phyloP scores from a whole-genome alignment of 2,797 vertebrate genomes.

The Silurus lanzhouensis region DNA sequence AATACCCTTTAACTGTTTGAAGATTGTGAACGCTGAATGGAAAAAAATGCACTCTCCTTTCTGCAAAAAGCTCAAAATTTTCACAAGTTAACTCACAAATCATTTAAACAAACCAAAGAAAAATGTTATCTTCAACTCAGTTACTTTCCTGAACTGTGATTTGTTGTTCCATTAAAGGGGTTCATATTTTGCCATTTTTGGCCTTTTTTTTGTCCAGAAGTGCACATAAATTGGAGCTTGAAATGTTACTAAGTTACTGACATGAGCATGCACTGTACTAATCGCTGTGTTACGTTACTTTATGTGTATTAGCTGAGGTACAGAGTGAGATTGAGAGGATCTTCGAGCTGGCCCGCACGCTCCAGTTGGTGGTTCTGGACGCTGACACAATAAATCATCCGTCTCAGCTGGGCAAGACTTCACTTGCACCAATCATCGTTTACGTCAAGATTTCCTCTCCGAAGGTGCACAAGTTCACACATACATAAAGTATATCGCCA shows the following conservation, averaged over 20 bases:
- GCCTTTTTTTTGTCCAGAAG: too few species aligned
- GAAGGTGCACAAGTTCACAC: conserved; percentile 79
- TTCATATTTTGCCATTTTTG: too few species aligned
- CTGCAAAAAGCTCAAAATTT: too few species aligned
- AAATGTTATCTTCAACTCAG: too few species aligned
- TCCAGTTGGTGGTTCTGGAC: conserved; percentile 95
- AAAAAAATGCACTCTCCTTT: too few species aligned
- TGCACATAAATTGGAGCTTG: background rate
- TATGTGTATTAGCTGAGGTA: conserved; percentile 84
- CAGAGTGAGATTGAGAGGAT: conserved; percentile 98
- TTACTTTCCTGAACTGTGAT: too few species aligned
- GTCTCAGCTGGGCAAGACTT: conserved; percentile 95
- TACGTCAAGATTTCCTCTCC: conserved; percentile 98
- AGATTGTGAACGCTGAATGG: too few species aligned
- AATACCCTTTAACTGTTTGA: too few species aligned
- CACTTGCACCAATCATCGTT: conserved; percentile 93
- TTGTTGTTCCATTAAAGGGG: too few species aligned
- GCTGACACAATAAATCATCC: conserved; percentile 99
- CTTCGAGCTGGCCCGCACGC: conserved; percentile 93
- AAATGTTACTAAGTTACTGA: background rate
- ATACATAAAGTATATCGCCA: background rate
- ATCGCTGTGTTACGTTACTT: background rate
- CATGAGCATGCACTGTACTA: background rate
- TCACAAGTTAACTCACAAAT: too few species aligned
- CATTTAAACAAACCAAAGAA: too few species aligned